These are phyloP conservation scores for Salticus scenicus DNA, from an alignment of 2,888 invertebrate genomes.

Conservation along the genomic window DNA sequence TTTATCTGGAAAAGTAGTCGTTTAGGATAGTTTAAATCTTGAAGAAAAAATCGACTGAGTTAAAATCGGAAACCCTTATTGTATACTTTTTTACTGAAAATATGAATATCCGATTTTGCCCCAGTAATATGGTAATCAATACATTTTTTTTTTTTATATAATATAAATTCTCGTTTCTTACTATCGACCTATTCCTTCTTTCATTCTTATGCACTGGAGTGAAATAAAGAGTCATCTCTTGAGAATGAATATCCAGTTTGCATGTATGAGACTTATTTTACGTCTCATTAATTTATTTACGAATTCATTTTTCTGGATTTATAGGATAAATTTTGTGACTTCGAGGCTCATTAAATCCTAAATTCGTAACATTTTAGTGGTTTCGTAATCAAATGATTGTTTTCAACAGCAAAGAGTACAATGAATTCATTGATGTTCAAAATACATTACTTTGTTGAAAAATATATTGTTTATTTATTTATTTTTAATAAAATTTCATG, in stretches of 20 bases:
- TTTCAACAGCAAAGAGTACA: no score
- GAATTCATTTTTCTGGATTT: slow-evolving; percentile 47
- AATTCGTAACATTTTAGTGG: slow-evolving; percentile 13
- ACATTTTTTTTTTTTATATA: background rate
- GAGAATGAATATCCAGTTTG: background rate
- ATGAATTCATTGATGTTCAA: no score
- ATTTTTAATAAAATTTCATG: no score
- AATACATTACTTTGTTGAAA: no score
- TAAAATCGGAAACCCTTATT: no score
- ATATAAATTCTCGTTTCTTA: background rate
- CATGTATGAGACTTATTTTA: slow-evolving; percentile 31
- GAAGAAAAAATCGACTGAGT: no score
- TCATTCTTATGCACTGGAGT: background rate
- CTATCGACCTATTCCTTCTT: background rate
- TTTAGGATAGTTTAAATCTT: no score
- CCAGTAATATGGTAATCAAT: background rate
- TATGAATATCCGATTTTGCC: background rate
- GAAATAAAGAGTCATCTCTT: background rate
- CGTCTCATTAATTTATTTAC: slow-evolving; percentile 36
- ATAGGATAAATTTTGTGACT: background rate
- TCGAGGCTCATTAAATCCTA: slow-evolving; percentile 26
- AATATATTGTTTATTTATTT: no score
- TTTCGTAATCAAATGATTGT: slow-evolving; percentile 40
- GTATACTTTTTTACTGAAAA: no score
- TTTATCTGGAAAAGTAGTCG: no score